phyloP scores from a whole-genome alignment of 2,888 invertebrate genomes.

The Amphipoea lucens region DNA sequence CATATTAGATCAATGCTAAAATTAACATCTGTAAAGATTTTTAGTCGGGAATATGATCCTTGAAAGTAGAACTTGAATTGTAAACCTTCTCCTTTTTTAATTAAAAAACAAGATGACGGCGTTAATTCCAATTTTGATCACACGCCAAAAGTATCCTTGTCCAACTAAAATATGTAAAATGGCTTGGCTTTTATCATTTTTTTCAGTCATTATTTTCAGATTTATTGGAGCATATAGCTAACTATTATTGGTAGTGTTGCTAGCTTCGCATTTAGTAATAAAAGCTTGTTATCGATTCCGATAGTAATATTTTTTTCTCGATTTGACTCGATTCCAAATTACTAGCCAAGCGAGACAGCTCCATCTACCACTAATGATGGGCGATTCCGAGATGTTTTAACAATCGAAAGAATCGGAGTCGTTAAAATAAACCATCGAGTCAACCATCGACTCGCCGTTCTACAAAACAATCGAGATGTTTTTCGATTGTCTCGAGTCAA shows the following conservation, averaged over 20 bases:
- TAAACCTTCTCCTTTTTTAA: background rate
- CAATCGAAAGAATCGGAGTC: too few relatives aligned
- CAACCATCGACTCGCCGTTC: too few relatives aligned
- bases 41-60: background rate
- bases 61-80: background rate
- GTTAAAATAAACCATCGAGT: too few relatives aligned
- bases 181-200: background rate
- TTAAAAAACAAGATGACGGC: too few relatives aligned
- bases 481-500: too few relatives aligned
- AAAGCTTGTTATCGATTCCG: slow-evolving; percentile 31
- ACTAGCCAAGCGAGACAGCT: slow-evolving; percentile 40
- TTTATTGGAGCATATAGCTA: too few relatives aligned
- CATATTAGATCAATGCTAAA: too few relatives aligned
- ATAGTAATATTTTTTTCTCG: background rate
- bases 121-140: background rate
- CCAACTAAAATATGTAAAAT: background rate
- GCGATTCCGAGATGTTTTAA: too few relatives aligned
- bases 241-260: slow-evolving; percentile 22
- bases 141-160: background rate
- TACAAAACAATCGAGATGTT: too few relatives aligned
- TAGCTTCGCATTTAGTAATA: slow-evolving; percentile 34
- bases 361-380: slow-evolving; percentile 26
- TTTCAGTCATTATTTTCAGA: background rate
- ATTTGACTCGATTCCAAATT: slow-evolving; percentile 36
- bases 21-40: background rate